A percentile compares a stretch with the other conserved stretches of the same genome.
These are phyloP conservation scores for Falco biarmicus DNA, from an alignment of 2,797 vertebrate species.

Conservation along the genomic window DNA sequence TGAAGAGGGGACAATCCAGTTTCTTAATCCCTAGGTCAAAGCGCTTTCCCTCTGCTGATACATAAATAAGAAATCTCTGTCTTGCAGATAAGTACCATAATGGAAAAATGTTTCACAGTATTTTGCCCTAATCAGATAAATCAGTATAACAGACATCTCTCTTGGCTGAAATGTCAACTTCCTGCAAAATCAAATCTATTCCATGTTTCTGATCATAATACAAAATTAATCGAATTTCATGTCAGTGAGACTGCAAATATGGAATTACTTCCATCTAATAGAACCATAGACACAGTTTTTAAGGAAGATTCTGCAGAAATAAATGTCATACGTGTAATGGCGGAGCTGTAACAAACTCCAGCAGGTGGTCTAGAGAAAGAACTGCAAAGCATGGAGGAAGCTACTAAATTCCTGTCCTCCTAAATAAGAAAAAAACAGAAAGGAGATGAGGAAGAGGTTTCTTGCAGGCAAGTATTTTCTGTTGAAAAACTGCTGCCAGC, in stretches of 20 bases:
- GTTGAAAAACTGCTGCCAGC: background rate
- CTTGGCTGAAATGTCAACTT: background rate
- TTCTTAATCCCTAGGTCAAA: background rate
- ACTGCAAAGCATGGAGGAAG: background rate
- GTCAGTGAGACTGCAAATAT: background rate
- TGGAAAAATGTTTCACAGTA: background rate
- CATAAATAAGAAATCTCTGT: background rate
- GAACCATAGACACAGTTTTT: background rate
- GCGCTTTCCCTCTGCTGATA: background rate
- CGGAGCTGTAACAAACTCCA: background rate
- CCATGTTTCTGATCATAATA: constrained; percentile 6
- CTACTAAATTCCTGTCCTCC: background rate
- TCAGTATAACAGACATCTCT: background rate
- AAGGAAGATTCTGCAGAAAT: constrained; percentile 4
- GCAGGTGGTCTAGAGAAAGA: constrained; percentile 2
- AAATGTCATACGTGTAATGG: background rate
- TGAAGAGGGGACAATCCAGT: background rate
- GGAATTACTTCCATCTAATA: background rate
- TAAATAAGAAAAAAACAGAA: background rate
- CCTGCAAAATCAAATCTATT: constrained; percentile 20
- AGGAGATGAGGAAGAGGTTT: background rate
- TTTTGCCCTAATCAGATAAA: constrained; percentile 9
- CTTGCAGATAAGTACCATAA: background rate
- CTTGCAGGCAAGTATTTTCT: background rate
- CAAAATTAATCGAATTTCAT: constrained; percentile 20